Evolutionary conservation across 2,797 vertebrate genomes (phyloP), one percentile per base, ranked within the genome.

Genomic region (Chaetophractus vellerosus): DNA sequence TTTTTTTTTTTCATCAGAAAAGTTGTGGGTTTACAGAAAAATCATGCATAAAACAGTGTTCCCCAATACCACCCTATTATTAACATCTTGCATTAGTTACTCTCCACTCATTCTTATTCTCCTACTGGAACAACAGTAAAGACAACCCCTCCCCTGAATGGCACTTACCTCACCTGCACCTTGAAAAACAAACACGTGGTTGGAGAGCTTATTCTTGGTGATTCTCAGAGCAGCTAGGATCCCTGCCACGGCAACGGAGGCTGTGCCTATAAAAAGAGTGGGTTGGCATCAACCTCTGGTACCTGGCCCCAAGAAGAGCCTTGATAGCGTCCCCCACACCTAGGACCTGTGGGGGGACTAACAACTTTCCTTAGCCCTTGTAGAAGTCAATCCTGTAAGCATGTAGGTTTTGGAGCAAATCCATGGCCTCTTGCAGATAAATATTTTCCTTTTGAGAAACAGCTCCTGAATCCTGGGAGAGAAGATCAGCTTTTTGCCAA

Each of bases 101-200:
- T 55, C 26, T 50, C 18, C 0, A 9, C n/a, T 4, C n/a, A 45
- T 82, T 68, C 16, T 80, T 83, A 52, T 18, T 74, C 18, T 74
- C 55, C 33, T 41, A 10, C 15, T 33, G 59, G 41, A 63, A 69
- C 2, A 71, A 75, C 1, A 57, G 23, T 16, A 36, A 45, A 88
- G 48, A 83, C 1, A 24, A 16, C 23, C 31, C 5, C 33, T 16
- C 14, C 69, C 61, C 80, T 14, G 6, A 0, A 57, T 45, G 50
- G 87, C 55, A 36, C 98, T 55, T 98, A 99, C 99, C 99, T 99
- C 99, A 85, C 99, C 99, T 18, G 99, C 99, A 87, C 99, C 99
- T 97, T 99, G 99, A 98, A 99, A 99, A 96, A 99, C 99, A 98
- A 99, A 99, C 9, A 98, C 99, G 76, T 99, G 99, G 93, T 99